Percentiles rank a stretch among this genome's conserved stretches.
phyloP scores from a whole-genome alignment of 2,888 invertebrate species.

The Drosophila stalkeri region DNA sequence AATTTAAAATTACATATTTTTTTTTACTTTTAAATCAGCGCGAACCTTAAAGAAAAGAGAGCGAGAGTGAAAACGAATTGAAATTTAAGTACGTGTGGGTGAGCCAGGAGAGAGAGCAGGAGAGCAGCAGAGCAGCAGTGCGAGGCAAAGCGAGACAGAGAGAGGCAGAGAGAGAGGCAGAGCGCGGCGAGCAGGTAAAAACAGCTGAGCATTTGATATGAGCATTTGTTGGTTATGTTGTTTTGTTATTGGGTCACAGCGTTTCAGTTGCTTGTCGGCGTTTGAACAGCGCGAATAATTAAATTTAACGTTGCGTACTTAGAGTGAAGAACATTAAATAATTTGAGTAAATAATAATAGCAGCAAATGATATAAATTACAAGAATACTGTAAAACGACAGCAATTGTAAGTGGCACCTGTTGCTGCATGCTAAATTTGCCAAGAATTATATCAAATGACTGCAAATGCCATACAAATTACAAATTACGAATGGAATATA shows the following conservation, averaged over 20 bases:
- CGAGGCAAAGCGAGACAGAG: neutral
- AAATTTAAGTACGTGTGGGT: constrained; percentile 8
- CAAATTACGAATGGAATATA: neutral
- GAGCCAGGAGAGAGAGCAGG: neutral
- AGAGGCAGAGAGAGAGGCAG: neutral
- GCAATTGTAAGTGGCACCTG: constrained; percentile 1
- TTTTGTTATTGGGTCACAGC: constrained; percentile 18
- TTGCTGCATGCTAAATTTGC: neutral
- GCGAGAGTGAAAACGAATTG: neutral
- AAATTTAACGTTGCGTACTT: neutral
- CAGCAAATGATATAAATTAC: constrained; percentile 20
- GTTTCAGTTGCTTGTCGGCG: constrained; percentile 39
- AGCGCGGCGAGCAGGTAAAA: constrained; percentile 37
- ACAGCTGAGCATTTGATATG: constrained; percentile 54
- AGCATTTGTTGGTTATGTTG: constrained; percentile 31
- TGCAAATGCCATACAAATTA: neutral
- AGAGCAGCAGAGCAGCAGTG: neutral
- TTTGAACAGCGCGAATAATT: constrained; percentile 36
- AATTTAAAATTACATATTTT: neutral
- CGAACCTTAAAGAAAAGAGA: neutral
- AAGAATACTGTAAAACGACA: too few relatives aligned
- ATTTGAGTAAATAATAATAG: neutral
- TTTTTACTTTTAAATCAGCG: neutral
- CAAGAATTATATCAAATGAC: too few relatives aligned
- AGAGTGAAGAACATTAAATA: neutral